Percentiles rank a stretch among this genome's conserved stretches.
phyloP scores from a whole-genome alignment of 2,113 vertebrate species.

The Zosterops lateralis region DNA sequence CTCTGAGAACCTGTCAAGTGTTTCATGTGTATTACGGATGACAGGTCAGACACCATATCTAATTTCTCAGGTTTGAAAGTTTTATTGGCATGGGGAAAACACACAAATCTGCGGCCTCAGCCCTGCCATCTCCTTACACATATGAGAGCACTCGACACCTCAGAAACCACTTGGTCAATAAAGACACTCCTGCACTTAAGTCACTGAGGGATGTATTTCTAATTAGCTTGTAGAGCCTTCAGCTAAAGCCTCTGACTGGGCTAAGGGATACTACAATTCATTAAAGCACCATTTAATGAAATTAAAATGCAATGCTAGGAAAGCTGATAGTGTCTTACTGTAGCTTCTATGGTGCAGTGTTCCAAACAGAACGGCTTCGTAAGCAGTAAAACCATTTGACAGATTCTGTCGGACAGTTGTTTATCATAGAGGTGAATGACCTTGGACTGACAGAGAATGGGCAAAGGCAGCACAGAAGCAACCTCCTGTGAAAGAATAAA shows the following conservation, averaged over 20 bases:
- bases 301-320: background rate
- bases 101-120: background rate
- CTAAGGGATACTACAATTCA: background rate
- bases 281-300: background rate
- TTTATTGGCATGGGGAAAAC: background rate
- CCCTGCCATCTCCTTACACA: background rate
- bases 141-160: background rate
- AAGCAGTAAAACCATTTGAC: slow-evolving; percentile 14
- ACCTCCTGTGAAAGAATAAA: background rate
- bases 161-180: background rate
- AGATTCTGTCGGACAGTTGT: slow-evolving; percentile 28
- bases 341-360: background rate
- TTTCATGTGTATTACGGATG: background rate
- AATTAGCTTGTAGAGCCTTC: background rate
- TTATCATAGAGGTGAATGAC: slow-evolving; percentile 19
- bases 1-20: background rate
- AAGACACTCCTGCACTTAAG: background rate
- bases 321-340: background rate
- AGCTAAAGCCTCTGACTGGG: background rate
- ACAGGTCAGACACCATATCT: background rate
- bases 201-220: background rate
- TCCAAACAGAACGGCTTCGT: background rate
- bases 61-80: background rate
- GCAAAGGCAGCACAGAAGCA: background rate
- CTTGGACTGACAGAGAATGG: background rate